These are phyloP conservation scores for Nematolebias whitei DNA, from an alignment of 2,113 vertebrate genomes.

Conservation along the genomic window DNA sequence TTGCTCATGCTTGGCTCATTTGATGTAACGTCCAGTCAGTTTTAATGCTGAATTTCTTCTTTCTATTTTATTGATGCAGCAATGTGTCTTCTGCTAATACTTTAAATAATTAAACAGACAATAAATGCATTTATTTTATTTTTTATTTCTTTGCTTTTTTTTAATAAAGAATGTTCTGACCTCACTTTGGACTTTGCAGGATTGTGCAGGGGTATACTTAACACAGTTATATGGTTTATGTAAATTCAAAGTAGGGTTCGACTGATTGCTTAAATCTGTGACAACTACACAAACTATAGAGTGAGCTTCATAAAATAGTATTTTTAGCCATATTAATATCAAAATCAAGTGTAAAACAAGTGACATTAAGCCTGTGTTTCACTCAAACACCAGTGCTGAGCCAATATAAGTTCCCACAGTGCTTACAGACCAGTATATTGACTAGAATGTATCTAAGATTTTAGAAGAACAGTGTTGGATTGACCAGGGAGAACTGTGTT, in stretches of 20 bases:
- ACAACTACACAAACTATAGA: neutral
- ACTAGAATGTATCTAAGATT: no score
- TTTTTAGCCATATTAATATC: no score
- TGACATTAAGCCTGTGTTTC: neutral
- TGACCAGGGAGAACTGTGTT: no score
- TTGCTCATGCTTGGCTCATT: slow-evolving; percentile 77
- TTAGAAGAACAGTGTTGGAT: no score
- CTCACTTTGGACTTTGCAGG: slow-evolving; percentile 9
- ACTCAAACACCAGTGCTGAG: no score
- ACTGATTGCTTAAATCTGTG: neutral
- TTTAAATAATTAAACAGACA: slow-evolving; percentile 42
- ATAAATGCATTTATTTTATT: slow-evolving; percentile 32
- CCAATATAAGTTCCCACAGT: no score
- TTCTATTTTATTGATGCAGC: slow-evolving; percentile 67
- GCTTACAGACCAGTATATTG: no score
- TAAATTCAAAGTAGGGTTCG: neutral
- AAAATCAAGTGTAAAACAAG: neutral
- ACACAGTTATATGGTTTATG: no score
- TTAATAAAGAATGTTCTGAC: neutral
- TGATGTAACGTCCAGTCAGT: slow-evolving; percentile 58
- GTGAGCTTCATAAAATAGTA: neutral
- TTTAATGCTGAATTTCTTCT: slow-evolving; percentile 58
- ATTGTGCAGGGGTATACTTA: no score
- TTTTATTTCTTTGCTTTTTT: slow-evolving; percentile 41
- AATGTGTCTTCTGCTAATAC: slow-evolving; percentile 69